Evolutionary conservation across 92 coral and sea anemone genomes (phyloP).

Genomic region (Muricea muricata): DNA sequence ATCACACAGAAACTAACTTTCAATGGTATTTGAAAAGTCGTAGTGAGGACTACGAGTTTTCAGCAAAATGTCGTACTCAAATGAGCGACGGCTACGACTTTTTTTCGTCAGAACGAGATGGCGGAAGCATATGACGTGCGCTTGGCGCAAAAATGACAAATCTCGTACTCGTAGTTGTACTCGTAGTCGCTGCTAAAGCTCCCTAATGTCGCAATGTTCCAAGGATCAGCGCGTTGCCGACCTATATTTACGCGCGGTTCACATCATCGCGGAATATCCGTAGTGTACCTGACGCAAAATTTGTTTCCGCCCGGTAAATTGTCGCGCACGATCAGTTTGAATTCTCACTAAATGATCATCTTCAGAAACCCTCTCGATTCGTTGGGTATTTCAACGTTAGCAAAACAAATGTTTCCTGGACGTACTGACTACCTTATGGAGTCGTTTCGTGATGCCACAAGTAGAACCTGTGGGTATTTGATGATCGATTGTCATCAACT

Average conservation of each 20-base stretch:
- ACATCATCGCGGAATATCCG: not conserved
- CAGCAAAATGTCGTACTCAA: too few relatives aligned
- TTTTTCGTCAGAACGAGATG: too few relatives aligned
- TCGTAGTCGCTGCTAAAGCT: too few relatives aligned
- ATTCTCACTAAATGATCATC: constrained; percentile 35
- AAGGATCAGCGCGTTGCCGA: too few relatives aligned
- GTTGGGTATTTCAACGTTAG: not conserved
- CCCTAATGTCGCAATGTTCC: not conserved
- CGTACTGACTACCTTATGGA: not conserved
- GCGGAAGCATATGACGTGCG: too few relatives aligned
- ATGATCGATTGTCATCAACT: not conserved
- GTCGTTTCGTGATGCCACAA: not conserved
- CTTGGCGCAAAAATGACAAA: too few relatives aligned
- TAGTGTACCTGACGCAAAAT: not conserved
- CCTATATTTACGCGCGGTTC: not conserved
- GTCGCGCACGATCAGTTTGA: not conserved
- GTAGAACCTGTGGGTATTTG: not conserved
- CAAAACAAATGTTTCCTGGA: not conserved
- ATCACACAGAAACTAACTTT: too few relatives aligned
- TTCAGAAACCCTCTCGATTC: not conserved
- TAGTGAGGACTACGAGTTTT: too few relatives aligned
- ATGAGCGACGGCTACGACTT: too few relatives aligned
- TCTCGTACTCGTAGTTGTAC: too few relatives aligned
- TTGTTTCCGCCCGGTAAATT: not conserved
- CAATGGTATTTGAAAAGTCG: too few relatives aligned